Percentiles rank a stretch among this genome's conserved stretches.
Evolutionary conservation across 2,797 vertebrate genomes (phyloP).

Genomic region (Gymnothorax reevesii): DNA sequence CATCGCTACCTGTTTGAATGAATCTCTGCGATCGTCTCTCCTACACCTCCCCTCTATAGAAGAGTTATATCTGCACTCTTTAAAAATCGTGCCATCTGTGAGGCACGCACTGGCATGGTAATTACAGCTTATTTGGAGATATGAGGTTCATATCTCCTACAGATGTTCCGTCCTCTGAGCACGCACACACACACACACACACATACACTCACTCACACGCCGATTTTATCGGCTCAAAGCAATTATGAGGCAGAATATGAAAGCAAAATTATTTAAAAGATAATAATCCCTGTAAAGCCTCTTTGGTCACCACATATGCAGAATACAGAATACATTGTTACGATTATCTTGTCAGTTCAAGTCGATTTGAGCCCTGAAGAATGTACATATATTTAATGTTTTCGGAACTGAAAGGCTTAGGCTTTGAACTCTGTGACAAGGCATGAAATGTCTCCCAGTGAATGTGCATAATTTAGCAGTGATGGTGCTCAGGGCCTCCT

Average conservation of each 20-base stretch:
- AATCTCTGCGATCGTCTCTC: not conserved
- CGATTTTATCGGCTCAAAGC: constrained; percentile 21
- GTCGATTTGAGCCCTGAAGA: constrained; percentile 11
- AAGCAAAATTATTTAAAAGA: constrained; percentile 37
- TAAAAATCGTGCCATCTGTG: constrained; percentile 4
- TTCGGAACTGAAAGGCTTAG: constrained; percentile 9
- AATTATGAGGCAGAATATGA: constrained; percentile 43
- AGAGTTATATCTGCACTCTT: not conserved
- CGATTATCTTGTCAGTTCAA: not conserved
- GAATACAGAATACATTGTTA: constrained; percentile 1
- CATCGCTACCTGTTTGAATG: constrained; percentile 1
- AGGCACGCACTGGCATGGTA: not conserved
- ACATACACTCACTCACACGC: not conserved
- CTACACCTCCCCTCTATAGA: not conserved
- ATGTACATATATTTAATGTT: not conserved
- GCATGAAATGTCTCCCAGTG: not conserved
- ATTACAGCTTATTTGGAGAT: constrained; percentile 22
- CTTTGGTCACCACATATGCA: constrained; percentile 9
- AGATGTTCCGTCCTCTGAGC: constrained; percentile 12
- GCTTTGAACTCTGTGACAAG: constrained; percentile 14
- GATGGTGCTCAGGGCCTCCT: not conserved
- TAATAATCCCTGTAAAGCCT: constrained; percentile 10
- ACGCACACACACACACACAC: not conserved
- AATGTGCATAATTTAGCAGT: not conserved
- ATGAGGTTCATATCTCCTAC: constrained; percentile 22